Evolutionary conservation across 92 coral and sea anemone genomes (phyloP), one percentile per base, ranked within the genome.

Genomic region (Epizoanthus scotinus): DNA sequence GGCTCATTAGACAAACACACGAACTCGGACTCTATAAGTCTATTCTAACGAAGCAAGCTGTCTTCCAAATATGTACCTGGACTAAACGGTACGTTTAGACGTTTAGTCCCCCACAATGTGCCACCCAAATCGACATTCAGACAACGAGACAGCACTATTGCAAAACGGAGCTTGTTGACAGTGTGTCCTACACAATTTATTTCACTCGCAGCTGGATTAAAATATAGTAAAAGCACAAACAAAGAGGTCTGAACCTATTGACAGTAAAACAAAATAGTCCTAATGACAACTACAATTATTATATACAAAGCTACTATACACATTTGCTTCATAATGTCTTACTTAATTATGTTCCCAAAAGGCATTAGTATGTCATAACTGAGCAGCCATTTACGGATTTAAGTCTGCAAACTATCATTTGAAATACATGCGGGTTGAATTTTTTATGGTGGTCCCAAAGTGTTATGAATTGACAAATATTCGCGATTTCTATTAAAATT

Each of bases 181-280:
- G 52, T 47, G 52, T 2, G 52, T 47, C 52, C 15, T 47, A 47
- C 52, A 47, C 9, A 47, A 47, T 15, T 2, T 47, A 47, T 47
- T 47, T 47, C 52, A 47, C 52, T 29, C 40, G 7, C 5, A n/a
- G 10, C 44, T 14, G 70, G 47, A 64, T 64, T 64, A 29, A 64
- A 34, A 38, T 20, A 31, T n/a, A 27, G 21, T 57, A 4, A 27
- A 15, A 3, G 8, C 70, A 29, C 26, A 64, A 64, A 64, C 70
- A 64, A 64, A 63, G 27, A 17, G 13, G 19, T 64, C 47, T 64
- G 70, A 64, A 64, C 36, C 70, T 64, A 29, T 64, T 64, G 29
- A 8, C 44, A 38, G 29, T 28, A 64, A 29, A 12, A 29, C 1
- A 5, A 27, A 17, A 26, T 29, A 12, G 47, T 38, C 28, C 70